A percentile compares a stretch with the other conserved stretches of the same genome.
phyloP scores from a whole-genome alignment of 2,888 invertebrate genomes.

The Unio pictorum region DNA sequence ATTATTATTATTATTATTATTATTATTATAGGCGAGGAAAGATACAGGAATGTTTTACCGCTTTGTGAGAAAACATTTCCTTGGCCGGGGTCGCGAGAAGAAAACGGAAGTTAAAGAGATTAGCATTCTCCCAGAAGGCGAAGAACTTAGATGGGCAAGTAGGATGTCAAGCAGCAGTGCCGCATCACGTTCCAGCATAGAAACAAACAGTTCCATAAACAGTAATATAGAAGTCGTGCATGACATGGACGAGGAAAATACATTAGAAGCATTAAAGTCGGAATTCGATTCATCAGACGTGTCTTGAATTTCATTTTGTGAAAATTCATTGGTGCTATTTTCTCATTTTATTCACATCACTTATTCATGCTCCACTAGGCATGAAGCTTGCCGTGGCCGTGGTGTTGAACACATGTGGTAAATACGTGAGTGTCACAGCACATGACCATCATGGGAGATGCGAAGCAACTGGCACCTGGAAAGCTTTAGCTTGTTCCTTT shows the following conservation, averaged over 20 bases:
- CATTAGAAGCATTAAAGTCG: slow-evolving; percentile 17
- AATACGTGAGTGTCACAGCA: too few species aligned
- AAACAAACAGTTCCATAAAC: slow-evolving; percentile 31
- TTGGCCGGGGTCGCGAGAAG: slow-evolving; percentile 24
- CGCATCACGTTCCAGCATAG: slow-evolving; percentile 45
- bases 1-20: too few species aligned
- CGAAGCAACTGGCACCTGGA: too few species aligned
- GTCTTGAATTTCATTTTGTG: too few species aligned
- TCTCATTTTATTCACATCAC: too few species aligned
- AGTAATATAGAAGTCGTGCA: slow-evolving; percentile 39
- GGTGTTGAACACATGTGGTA: too few species aligned
- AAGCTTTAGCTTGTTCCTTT: too few species aligned
- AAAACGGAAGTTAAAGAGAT: slow-evolving; percentile 49
- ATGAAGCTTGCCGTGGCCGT: too few species aligned
- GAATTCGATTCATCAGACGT: too few species aligned
- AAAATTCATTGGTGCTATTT: too few species aligned
- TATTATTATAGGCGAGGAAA: slow-evolving; percentile 30
- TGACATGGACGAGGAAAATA: slow-evolving; percentile 44
- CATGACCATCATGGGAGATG: too few species aligned
- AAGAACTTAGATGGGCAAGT: slow-evolving; percentile 47
- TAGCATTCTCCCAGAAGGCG: slow-evolving; percentile 46
- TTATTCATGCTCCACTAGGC: too few species aligned
- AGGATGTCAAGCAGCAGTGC: slow-evolving; percentile 43
- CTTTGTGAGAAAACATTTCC: slow-evolving; percentile 44
- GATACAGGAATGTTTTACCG: slow-evolving; percentile 39